Conservation (phyloP, 2,797 vertebrate species). For the Xiphorhynchus erythropygius region DNA sequence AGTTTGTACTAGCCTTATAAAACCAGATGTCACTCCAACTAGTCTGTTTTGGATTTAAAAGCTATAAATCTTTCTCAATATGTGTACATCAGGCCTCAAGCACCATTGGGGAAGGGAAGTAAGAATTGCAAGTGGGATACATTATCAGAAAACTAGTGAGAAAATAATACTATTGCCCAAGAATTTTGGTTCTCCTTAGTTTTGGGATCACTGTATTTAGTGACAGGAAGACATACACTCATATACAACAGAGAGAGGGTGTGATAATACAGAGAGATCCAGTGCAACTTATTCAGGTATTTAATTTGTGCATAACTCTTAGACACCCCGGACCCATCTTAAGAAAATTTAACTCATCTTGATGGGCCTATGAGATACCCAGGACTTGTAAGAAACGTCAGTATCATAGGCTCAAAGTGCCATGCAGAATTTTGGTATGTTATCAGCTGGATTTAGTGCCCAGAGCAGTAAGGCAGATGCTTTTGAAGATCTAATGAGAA, state of each 20-base stretch:
- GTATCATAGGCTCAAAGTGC: neutral
- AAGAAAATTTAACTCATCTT: neutral
- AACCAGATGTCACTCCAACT: neutral
- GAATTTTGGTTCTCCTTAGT: neutral
- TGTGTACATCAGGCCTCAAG: neutral
- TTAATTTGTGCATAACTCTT: neutral
- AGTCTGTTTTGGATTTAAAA: neutral
- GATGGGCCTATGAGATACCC: neutral
- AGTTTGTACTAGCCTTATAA: neutral
- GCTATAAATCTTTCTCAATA: neutral
- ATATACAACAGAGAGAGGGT: neutral
- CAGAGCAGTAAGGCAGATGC: neutral
- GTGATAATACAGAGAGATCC: neutral
- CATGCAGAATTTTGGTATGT: fast-evolving
- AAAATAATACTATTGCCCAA: neutral
- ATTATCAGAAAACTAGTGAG: neutral
- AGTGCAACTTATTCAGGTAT: neutral
- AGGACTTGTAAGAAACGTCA: neutral
- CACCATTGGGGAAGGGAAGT: neutral
- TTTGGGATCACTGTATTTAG: neutral
- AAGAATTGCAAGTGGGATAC: neutral
- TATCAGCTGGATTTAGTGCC: neutral
- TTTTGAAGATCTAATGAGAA: neutral
- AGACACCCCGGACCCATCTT: neutral
- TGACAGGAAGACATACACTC: neutral